phyloP scores from a whole-genome alignment of 2,888 invertebrate species.

The Brachypalpus laphriformis region DNA sequence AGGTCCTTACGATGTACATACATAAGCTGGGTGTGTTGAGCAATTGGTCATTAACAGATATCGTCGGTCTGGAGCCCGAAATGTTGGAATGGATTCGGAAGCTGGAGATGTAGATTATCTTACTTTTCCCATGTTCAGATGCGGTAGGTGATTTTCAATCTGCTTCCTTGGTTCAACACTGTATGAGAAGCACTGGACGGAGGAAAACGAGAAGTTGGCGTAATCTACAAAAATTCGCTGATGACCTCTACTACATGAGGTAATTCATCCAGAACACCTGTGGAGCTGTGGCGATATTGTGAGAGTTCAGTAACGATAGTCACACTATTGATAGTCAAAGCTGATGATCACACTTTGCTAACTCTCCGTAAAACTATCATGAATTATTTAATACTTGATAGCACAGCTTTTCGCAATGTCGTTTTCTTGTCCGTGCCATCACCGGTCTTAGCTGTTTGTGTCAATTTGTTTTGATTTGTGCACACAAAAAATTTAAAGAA shows the following conservation, averaged over 20 bases:
- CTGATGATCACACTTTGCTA: too few relatives aligned
- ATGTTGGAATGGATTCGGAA: slow-evolving; percentile 93
- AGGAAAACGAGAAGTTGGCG: slow-evolving; percentile 87
- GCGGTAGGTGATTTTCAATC: slow-evolving; percentile 83
- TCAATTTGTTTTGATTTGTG: too few relatives aligned
- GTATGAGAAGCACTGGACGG: slow-evolving; percentile 88
- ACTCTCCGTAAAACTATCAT: too few relatives aligned
- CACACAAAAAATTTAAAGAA: too few relatives aligned
- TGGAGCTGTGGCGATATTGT: slow-evolving; percentile 98
- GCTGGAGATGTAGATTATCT: slow-evolving; percentile 91
- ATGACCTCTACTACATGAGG: slow-evolving; percentile 92
- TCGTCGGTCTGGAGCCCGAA: slow-evolving; percentile 95
- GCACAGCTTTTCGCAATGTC: too few relatives aligned
- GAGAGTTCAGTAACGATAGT: too few relatives aligned
- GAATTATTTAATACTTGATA: too few relatives aligned
- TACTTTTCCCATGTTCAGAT: slow-evolving; percentile 93
- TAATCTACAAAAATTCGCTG: slow-evolving; percentile 85
- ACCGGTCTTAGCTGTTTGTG: too few relatives aligned
- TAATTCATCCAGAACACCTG: slow-evolving; percentile 97
- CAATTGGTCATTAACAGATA: slow-evolving; percentile 93
- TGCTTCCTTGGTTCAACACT: slow-evolving; percentile 78
- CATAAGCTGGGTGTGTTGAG: slow-evolving; percentile 91
- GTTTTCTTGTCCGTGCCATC: too few relatives aligned
- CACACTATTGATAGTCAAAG: too few relatives aligned
- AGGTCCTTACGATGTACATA: slow-evolving; percentile 89